phyloP scores from a whole-genome alignment of 2,113 vertebrate genomes.

The Turnix velox region DNA sequence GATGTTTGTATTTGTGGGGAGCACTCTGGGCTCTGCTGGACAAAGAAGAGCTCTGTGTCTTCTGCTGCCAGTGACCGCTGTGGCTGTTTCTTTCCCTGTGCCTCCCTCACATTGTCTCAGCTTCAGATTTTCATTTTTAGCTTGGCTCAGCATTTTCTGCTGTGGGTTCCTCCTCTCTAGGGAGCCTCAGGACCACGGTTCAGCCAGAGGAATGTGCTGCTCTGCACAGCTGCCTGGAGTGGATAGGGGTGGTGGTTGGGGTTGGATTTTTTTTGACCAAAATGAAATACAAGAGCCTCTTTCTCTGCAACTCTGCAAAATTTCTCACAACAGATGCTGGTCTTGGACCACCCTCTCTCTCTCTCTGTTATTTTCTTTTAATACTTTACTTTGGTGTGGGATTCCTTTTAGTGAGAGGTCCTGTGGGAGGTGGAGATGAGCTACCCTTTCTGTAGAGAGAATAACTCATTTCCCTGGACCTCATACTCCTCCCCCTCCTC shows the following conservation, averaged over 20 bases:
- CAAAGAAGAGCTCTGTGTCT: neutral
- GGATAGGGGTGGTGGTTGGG: slow-evolving; percentile 22
- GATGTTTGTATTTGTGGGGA: neutral
- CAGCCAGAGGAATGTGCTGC: slow-evolving; percentile 53
- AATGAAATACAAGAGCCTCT: slow-evolving; percentile 51
- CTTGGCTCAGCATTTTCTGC: slow-evolving; percentile 51
- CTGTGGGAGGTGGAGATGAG: neutral
- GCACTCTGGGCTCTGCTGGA: neutral
- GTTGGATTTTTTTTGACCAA: neutral
- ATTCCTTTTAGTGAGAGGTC: neutral
- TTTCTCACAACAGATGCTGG: neutral
- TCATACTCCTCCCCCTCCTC: neutral
- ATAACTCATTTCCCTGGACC: neutral
- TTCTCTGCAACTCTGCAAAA: neutral
- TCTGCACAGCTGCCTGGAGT: slow-evolving; percentile 56
- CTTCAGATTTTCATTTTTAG: slow-evolving; percentile 49
- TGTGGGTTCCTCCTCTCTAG: slow-evolving; percentile 31
- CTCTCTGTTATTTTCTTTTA: slow-evolving; percentile 2
- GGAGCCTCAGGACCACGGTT: slow-evolving; percentile 26
- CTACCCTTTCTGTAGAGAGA: neutral
- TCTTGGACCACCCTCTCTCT: neutral
- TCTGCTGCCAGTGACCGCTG: neutral
- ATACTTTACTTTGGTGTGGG: slow-evolving; percentile 1
- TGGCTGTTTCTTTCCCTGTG: neutral
- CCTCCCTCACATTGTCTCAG: slow-evolving; percentile 20